phyloP scores from a whole-genome alignment of 2,797 vertebrate genomes.

The Myotis myotis region DNA sequence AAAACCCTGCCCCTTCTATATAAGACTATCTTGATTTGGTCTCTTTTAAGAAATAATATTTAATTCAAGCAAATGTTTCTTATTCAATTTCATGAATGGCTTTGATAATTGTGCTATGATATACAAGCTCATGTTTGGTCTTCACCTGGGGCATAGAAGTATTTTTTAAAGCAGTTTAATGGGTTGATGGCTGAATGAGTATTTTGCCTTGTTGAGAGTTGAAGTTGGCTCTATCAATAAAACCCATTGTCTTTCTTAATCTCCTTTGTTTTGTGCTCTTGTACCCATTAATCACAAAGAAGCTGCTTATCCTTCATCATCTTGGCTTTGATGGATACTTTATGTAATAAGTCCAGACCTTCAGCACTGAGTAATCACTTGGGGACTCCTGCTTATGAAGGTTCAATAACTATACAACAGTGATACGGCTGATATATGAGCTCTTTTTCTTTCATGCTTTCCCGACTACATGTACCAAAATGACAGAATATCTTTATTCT shows the following conservation, averaged over 20 bases:
- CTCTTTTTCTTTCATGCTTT: slow-evolving; percentile 62
- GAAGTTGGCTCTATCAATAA: slow-evolving; percentile 48
- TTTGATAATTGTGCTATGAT: slow-evolving; percentile 19
- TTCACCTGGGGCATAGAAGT: not conserved
- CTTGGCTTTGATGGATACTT: slow-evolving; percentile 74
- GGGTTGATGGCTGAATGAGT: not conserved
- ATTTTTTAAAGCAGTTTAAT: slow-evolving; percentile 39
- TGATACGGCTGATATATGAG: slow-evolving; percentile 58
- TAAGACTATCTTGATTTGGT: not conserved
- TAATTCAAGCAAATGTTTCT: slow-evolving; percentile 33
- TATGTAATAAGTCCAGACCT: slow-evolving; percentile 45
- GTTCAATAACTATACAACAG: slow-evolving; percentile 50
- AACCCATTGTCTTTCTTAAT: slow-evolving; percentile 58
- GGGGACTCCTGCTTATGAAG: slow-evolving; percentile 41
- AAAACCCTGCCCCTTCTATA: not conserved
- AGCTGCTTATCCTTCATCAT: slow-evolving; percentile 66
- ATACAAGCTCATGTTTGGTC: not conserved
- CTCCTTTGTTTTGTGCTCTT: slow-evolving; percentile 52
- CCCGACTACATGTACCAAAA: slow-evolving; percentile 3
- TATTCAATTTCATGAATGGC: not conserved
- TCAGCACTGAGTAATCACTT: slow-evolving; percentile 61
- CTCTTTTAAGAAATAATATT: slow-evolving; percentile 6
- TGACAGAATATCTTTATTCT: slow-evolving; percentile 72
- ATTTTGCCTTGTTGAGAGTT: not conserved
- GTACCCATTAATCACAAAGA: slow-evolving; percentile 65